Base-by-base conservation (phyloP, 2,888 invertebrate genomes). In the Catocala sponsa region DNA sequence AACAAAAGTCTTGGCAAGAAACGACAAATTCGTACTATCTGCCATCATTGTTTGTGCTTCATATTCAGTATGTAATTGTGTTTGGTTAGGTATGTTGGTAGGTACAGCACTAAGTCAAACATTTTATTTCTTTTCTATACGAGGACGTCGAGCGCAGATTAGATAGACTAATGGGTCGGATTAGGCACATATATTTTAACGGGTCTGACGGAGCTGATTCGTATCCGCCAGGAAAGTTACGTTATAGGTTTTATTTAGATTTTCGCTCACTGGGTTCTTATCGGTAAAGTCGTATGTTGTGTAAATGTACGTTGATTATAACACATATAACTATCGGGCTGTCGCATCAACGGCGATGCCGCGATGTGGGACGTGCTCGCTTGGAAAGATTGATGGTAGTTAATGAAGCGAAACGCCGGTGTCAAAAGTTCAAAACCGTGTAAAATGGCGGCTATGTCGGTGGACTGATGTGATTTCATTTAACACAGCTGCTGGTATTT, bases 391-490 rank as follows among this genome's bases (percentile, higher is more conserved):
- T 84, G 84, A 85, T 84, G 83, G 74, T 69, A 76, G 76, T 68
- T 82, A 84, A 84, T 84, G 84, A 82, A 76, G 74, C 77, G 76
- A 74, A 74, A 68, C 72, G 76, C 70, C 63, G 61, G 76, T 79
- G 84, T 83, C 82, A 83, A 70, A 76, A 78, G 82, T 82, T 82
- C 81, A 79, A 76, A 77, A 66, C 65, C 78, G 79, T 80, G 81
- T 77, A 76, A 80, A 83, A 76, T 74, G 73, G 70, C 55, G 58
- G 55, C 48, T 53, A 38, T n/a, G 50, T 35, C 50, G 33, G 50
- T 50, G 12, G 42, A 25, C 38, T 10, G 44, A 6, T 59, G 11
- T 54, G 43, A 49, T 54, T 55, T 25, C 41, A 44, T 54, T 49
- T 55, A 12, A 53, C 38, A 32, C 12, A 15, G 58, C 44, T 49